Conservation (phyloP, 2,888 invertebrate species). For the Caenorhabditis parvicauda region DNA sequence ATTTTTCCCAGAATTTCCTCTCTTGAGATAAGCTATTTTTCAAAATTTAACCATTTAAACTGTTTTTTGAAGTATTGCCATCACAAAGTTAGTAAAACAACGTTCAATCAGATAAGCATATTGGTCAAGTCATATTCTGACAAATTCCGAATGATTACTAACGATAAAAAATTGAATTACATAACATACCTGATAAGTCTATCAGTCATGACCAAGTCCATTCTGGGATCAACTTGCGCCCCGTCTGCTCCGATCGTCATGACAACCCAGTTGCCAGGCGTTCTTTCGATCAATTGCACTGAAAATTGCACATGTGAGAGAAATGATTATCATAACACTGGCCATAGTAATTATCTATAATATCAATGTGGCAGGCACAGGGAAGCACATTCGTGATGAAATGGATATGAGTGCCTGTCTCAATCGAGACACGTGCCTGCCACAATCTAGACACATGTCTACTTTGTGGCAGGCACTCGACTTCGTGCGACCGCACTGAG, state of each 20-base stretch:
- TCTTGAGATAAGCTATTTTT: too few species aligned
- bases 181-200: constrained; percentile 16
- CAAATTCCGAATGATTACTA: too few species aligned
- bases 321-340: neutral
- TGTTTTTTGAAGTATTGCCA: too few species aligned
- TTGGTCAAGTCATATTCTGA: too few species aligned
- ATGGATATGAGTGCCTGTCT: neutral
- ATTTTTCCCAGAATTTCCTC: too few species aligned
- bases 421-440: neutral
- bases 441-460: too few species aligned
- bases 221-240: constrained; percentile 4
- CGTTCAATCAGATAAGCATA: too few species aligned
- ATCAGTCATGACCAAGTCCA: constrained; percentile 18
- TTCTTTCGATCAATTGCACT: constrained; percentile 16
- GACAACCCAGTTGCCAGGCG: constrained; percentile 11
- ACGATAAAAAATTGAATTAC: neutral
- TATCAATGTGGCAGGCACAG: neutral
- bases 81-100: too few species aligned
- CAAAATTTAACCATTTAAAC: too few species aligned
- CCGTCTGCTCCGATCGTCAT: constrained; percentile 7
- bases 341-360: neutral
- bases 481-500: too few species aligned
- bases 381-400: neutral
- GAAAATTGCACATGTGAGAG: constrained; percentile 1
- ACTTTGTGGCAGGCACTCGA: too few species aligned